phyloP scores from a whole-genome alignment of 2,888 invertebrate genomes.

The Erebia palarica region DNA sequence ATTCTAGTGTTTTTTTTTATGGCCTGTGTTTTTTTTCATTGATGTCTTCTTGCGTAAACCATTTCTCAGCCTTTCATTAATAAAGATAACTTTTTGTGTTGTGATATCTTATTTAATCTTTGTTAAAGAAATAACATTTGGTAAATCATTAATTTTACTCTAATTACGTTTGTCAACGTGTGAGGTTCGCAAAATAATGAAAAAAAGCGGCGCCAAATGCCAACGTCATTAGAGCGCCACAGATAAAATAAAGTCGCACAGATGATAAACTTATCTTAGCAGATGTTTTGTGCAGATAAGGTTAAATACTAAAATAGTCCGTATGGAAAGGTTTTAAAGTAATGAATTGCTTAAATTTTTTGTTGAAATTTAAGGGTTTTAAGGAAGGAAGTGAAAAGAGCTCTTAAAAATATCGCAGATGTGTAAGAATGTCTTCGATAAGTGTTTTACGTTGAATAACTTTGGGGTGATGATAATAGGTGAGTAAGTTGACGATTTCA shows the following conservation, averaged over 20 bases:
- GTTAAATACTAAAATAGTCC: conserved; percentile 25
- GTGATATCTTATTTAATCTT: not conserved
- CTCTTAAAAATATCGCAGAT: conserved; percentile 41
- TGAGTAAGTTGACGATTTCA: conserved; percentile 13
- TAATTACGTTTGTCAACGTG: conserved; percentile 60
- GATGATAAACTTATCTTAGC: conserved; percentile 56
- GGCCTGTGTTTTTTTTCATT: too few species aligned
- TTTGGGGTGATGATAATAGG: conserved; percentile 19
- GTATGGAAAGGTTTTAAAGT: conserved; percentile 22
- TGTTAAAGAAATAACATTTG: not conserved
- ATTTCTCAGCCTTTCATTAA: too few species aligned
- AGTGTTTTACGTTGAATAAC: conserved; percentile 32
- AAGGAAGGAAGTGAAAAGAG: conserved; percentile 48
- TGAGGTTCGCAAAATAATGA: conserved; percentile 56
- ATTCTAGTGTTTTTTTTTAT: too few species aligned
- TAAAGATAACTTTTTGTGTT: not conserved
- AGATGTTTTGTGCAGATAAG: conserved; percentile 53
- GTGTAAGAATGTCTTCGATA: conserved; percentile 37
- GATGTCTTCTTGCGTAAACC: too few species aligned
- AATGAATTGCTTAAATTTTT: conserved; percentile 19
- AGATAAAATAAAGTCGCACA: conserved; percentile 56
- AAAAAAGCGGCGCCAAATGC: conserved; percentile 64
- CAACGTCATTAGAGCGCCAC: conserved; percentile 58
- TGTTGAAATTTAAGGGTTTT: conserved; percentile 31
- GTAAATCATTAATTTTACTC: conserved; percentile 42